Conservation (phyloP, 2,113 vertebrate genomes). For the Paracanthobrama guichenoti region DNA sequence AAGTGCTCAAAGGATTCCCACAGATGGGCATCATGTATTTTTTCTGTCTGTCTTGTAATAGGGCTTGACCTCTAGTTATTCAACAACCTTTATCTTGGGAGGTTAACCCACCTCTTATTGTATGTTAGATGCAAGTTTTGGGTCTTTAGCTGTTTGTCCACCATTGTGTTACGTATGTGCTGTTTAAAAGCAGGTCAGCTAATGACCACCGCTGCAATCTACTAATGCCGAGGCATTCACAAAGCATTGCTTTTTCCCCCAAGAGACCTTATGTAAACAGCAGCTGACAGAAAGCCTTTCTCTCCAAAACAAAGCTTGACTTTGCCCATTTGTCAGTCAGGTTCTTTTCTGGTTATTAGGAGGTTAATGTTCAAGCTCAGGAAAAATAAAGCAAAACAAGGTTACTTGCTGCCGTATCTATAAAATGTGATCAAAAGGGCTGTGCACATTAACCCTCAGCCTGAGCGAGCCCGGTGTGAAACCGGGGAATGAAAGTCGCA, state of each 20-base stretch:
- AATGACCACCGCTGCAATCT: neutral
- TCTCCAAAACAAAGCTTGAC: constrained; percentile 59
- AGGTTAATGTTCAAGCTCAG: constrained; percentile 64
- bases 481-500: constrained; percentile 15
- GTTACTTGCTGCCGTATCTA: constrained; percentile 42
- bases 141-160: neutral
- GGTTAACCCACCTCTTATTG: neutral
- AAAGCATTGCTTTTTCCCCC: constrained; percentile 23
- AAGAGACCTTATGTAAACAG: constrained; percentile 45
- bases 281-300: constrained; percentile 48
- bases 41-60: constrained; percentile 28
- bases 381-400: constrained; percentile 42
- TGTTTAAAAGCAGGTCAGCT: constrained; percentile 10
- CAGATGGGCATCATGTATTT: constrained; percentile 10
- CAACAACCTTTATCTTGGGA: neutral
- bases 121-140: constrained; percentile 11
- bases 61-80: neutral
- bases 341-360: constrained; percentile 48
- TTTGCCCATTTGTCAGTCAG: constrained; percentile 61
- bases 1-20: constrained; percentile 11
- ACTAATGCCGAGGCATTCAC: constrained; percentile 30
- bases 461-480: constrained; percentile 21
- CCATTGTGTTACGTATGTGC: neutral
- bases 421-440: constrained; percentile 53
- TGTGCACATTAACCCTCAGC: constrained; percentile 49